A percentile compares a stretch with the other conserved stretches of the same genome.
phyloP scores from a whole-genome alignment of 1,140 invertebrate genomes.

The Trialeurodes vaporariorum region DNA sequence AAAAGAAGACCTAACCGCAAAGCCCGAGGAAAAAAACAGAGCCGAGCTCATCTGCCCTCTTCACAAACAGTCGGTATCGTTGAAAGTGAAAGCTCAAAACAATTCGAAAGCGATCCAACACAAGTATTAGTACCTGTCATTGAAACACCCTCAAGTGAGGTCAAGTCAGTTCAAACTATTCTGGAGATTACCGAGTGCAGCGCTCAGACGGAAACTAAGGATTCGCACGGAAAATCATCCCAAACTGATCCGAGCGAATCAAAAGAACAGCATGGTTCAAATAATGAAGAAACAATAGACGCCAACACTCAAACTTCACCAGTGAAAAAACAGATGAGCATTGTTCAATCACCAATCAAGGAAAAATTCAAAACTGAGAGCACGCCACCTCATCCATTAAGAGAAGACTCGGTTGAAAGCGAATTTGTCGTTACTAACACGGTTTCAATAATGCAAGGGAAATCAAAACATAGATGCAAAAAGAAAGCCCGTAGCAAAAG shows the following conservation, averaged over 20 bases:
- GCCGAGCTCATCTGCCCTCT: not conserved
- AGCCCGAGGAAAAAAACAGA: not conserved
- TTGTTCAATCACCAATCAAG: not conserved
- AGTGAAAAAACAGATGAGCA: not conserved
- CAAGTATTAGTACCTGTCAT: no score
- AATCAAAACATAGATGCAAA: not conserved
- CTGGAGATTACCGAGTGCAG: not conserved
- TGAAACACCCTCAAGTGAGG: not conserved
- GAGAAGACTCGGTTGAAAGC: not conserved
- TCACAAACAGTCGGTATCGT: no score
- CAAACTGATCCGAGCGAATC: not conserved
- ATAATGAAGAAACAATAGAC: not conserved
- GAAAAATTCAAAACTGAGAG: not conserved
- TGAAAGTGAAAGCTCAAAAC: no score
- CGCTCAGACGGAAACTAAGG: not conserved
- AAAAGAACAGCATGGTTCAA: not conserved
- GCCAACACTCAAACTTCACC: not conserved
- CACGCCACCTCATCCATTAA: not conserved
- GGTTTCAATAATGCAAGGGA: not conserved
- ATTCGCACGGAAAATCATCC: not conserved
- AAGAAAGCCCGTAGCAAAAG: not conserved
- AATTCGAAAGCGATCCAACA: no score
- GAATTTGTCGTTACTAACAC: not conserved
- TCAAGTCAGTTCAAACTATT: not conserved
- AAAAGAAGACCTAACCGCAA: not conserved